Evolutionary conservation across 1,140 invertebrate genomes (phyloP), one percentile per base, ranked within the genome.

Genomic region (Drosophila arizonae): DNA sequence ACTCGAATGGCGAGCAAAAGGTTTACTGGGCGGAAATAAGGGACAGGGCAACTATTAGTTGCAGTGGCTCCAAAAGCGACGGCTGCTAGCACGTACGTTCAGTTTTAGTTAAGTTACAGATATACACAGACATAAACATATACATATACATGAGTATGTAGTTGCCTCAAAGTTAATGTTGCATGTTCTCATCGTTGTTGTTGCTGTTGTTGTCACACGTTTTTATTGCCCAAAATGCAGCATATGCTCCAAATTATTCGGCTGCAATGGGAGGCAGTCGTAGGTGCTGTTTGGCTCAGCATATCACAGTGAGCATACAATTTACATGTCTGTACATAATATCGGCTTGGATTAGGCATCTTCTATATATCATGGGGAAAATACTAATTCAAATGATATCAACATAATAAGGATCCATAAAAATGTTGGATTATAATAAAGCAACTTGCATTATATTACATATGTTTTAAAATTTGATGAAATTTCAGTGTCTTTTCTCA

Each of bases 41-140:
- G 43, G 51, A 54, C 61, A 54, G 43, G 43, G 67, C 55, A 54
- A 65, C 55, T 65, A 66, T 56, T 72, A 76, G 68, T 66, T 55
- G 52, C 67, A 74, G 51, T 57, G 46, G 33, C 66, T 70, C 56
- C 64, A 41, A 64, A 61, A 45, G 54, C 56, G 45, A 50, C 54
- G 51, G 52, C 57, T 61, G 51, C 52, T 30, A 57, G 76, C 84
- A 88, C 84, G 84, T 88, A 82, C 84, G 36, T 45, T 65, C 69
- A 79, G 84, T 84, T 84, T 77, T 66, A 87, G 66, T 77, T 82
- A 87, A 81, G 79, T 82, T 82, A 77, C 64, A 69, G 69, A 58
- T 66, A 63, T 72, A 39, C 33, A 33, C 9, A 30, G 5, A 30
- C 28, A 30, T 6, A 30, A 6, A 30, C 28, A 33, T 9, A 3